Evolutionary conservation across 92 coral and sea anemone genomes (phyloP).

Genomic region (Paramuricea clavata): DNA sequence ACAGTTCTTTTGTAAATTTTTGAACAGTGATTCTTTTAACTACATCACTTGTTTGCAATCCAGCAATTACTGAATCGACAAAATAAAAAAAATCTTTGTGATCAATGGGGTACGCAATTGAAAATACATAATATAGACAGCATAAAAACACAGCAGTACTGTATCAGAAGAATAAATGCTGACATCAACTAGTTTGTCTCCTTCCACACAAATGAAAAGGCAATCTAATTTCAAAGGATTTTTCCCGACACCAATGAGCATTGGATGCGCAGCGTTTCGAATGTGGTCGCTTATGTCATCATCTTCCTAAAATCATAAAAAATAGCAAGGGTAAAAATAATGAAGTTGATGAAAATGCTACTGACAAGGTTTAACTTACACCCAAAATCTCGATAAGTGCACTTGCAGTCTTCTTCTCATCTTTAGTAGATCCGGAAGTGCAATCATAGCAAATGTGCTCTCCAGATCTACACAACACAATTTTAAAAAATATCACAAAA

Average conservation of each 20-base stretch:
- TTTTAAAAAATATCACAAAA: background rate
- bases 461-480: background rate
- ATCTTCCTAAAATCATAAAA: too few species aligned
- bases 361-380: too few species aligned
- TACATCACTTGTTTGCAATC: background rate
- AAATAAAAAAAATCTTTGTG: slow-evolving; percentile 1
- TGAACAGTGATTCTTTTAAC: background rate
- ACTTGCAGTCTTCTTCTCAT: background rate
- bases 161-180: background rate
- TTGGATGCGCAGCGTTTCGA: background rate
- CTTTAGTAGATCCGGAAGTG: background rate
- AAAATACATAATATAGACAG: background rate
- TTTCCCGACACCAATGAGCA: background rate
- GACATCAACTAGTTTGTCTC: background rate
- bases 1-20: background rate
- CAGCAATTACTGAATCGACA: background rate
- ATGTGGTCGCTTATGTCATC: background rate
- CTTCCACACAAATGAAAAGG: background rate
- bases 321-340: too few species aligned
- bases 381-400: background rate
- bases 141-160: background rate
- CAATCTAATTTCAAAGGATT: background rate
- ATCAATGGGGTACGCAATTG: background rate
- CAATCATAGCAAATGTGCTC: background rate
- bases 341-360: too few species aligned